Conservation (phyloP, 2,888 invertebrate species). For the Psylliodes chrysocephalus region DNA sequence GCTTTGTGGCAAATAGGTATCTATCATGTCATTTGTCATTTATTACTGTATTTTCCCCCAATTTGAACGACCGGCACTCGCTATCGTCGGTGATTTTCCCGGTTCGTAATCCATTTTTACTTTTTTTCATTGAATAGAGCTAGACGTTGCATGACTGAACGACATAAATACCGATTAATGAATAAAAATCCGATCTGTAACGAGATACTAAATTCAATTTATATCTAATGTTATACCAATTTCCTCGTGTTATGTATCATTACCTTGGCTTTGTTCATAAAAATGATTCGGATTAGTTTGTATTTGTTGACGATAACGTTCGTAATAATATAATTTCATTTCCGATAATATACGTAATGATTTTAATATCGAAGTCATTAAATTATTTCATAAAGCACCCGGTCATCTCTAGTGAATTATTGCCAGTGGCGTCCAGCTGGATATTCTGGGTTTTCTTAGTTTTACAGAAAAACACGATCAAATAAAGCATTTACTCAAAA, state of each 20-base stretch:
- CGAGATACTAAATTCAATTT: constrained; percentile 27
- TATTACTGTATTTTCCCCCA: too few species aligned
- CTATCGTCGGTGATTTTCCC: not conserved
- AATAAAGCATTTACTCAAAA: too few species aligned
- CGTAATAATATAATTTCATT: constrained; percentile 54
- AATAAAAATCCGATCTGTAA: constrained; percentile 27
- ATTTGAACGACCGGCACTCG: not conserved
- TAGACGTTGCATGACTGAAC: constrained; percentile 15
- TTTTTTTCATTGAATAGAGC: not conserved
- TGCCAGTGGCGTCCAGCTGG: constrained; percentile 39
- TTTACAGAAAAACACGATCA: too few species aligned
- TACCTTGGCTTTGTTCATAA: constrained; percentile 24
- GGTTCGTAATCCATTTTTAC: not conserved
- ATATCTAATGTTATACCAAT: constrained; percentile 19
- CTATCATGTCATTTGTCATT: too few species aligned
- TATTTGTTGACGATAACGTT: constrained; percentile 42
- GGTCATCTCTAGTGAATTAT: constrained; percentile 48
- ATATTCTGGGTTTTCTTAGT: too few species aligned
- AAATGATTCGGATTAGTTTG: constrained; percentile 38
- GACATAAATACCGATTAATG: constrained; percentile 21
- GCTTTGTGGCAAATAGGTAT: too few species aligned
- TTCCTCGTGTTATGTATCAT: constrained; percentile 30
- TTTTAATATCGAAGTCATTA: constrained; percentile 54
- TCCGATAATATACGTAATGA: constrained; percentile 53
- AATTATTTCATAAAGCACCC: constrained; percentile 49